A percentile compares a stretch with the other conserved stretches of the same genome.
These are phyloP conservation scores for Artibeus jamaicensis DNA, from an alignment of 2,797 vertebrate species.

Conservation along the genomic window DNA sequence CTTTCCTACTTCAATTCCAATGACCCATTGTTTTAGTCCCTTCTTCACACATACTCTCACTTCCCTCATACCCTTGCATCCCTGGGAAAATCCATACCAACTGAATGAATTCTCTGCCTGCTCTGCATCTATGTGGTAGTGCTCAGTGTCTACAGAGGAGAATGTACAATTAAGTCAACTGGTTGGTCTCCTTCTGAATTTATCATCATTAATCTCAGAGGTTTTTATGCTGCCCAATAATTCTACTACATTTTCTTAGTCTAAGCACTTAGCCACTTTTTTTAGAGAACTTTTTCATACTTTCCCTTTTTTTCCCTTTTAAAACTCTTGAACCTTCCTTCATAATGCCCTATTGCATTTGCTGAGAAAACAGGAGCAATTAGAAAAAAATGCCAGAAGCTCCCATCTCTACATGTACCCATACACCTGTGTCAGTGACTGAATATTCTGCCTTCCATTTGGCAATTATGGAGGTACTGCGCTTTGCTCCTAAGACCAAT, in stretches of 20 bases:
- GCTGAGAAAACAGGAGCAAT: neutral
- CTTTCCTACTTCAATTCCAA: neutral
- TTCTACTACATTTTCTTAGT: neutral
- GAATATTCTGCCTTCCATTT: neutral
- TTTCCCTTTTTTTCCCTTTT: neutral
- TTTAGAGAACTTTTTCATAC: neutral
- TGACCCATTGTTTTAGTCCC: neutral
- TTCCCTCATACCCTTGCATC: neutral
- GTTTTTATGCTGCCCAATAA: neutral
- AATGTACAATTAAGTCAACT: neutral
- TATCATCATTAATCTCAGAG: neutral
- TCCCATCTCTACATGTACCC: neutral
- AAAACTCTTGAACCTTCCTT: neutral
- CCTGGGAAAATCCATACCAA: neutral
- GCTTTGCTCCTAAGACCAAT: neutral
- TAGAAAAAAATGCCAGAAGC: neutral
- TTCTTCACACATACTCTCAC: neutral
- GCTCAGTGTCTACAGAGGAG: neutral
- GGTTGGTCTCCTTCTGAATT: neutral
- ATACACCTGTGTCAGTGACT: neutral
- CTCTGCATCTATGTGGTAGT: neutral
- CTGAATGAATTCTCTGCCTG: neutral
- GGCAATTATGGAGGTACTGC: neutral
- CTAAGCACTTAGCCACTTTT: neutral
- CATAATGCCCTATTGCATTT: neutral